These are phyloP conservation scores for Girardinichthys multiradiatus DNA, from an alignment of 2,113 vertebrate species.

Conservation along the genomic window DNA sequence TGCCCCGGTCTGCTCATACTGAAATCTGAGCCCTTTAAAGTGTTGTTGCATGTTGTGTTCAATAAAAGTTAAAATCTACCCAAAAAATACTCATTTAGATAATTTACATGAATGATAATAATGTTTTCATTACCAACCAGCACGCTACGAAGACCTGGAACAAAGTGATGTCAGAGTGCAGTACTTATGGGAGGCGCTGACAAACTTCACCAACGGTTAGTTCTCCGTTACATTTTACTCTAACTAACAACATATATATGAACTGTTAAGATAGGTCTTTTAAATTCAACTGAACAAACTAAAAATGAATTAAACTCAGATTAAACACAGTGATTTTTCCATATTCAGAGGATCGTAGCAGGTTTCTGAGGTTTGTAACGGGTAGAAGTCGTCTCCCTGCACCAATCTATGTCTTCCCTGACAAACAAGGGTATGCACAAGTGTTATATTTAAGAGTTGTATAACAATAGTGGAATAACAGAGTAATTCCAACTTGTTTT, in stretches of 20 bases:
- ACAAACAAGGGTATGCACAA: slow-evolving; percentile 89
- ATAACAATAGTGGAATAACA: rapidly evolving
- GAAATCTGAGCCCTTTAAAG: neutral
- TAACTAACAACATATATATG: neutral
- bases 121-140: slow-evolving; percentile 66
- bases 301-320: neutral
- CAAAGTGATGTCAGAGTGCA: slow-evolving; percentile 89
- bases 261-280: neutral
- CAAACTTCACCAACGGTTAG: slow-evolving; percentile 96
- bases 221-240: neutral
- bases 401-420: slow-evolving; percentile 94
- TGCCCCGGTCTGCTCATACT: neutral
- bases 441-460: neutral
- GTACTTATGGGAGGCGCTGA: slow-evolving; percentile 96
- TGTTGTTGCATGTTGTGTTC: neutral
- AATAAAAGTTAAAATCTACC: no score
- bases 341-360: slow-evolving; percentile 93
- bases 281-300: neutral
- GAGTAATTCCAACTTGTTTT: neutral
- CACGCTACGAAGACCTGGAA: slow-evolving; percentile 94
- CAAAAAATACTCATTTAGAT: neutral
- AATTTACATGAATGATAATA: neutral
- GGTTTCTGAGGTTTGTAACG: slow-evolving; percentile 96
- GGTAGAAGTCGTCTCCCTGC: slow-evolving; percentile 97
- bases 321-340: neutral